Evolutionary conservation across 2,888 invertebrate species (phyloP), one percentile per base, ranked within the genome.

Genomic region (Tetrapedia diversipes): DNA sequence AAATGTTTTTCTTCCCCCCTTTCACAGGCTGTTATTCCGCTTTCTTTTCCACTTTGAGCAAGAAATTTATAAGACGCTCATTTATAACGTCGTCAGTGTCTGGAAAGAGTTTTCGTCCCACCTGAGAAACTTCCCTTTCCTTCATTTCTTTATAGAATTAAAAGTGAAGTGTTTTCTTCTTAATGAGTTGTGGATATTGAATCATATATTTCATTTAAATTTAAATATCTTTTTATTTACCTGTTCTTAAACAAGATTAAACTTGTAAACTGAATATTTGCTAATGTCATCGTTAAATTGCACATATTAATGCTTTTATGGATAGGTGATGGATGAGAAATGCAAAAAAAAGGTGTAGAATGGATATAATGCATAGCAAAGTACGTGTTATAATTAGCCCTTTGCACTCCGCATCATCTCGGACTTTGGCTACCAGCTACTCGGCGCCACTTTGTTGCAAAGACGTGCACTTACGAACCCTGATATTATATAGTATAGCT

Each of bases 21-120:
- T 37, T 49, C 14, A 37, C 56, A n/a, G 14, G 14, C 37, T 34
- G 45, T 66, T 45, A 41, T 24, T 14, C 34, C 4, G 19, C 19
- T 16, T 14, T 24, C 19, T 11, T n/a, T 24, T 14, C 8, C 19
- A 29, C 8, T 4, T n/a, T 6, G 0, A 16, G n/a, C 19, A 27
- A 29, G 37, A 45, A 63, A 34, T 53, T 61, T 24, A 45, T 29
- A 22, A 69, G 11, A 45, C 16, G 8, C 24, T 45, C 63, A 14
- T 61, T 54, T 56, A 49, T 70, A 47, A 56, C 54, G 24, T 6
- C 39, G 22, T 63, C 37, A 22, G 14, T 32, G 43, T 14, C n/a
- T 39, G 24, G 2, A 65, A 64, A 0, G 49, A 54, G 47, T 37
- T 57, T 65, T 57, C 34, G 43, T 61, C 43, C 24, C 1, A 6